Evolutionary conservation across 2,888 invertebrate species (phyloP), one percentile per base, ranked within the genome.

Genomic region (Itoplectis maculator): DNA sequence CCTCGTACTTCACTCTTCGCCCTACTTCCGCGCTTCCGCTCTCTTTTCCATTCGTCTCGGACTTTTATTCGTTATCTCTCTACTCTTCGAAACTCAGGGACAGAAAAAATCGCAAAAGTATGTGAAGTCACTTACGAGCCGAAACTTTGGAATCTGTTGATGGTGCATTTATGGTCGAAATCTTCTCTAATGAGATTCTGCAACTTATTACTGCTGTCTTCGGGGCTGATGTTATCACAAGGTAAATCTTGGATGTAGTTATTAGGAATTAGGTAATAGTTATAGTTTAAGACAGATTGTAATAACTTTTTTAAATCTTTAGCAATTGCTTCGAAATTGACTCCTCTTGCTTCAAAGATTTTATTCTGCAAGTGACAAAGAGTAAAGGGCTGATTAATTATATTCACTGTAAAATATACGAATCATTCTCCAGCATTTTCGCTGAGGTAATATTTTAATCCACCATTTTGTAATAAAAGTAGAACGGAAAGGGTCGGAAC

Each of bases 1-100:
- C 47, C 45, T 51, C 18, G 54, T 65, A 69, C 73, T 72, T 77
- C 40, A n/a, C 37, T 45, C 47, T 70, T 65, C 20, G 13, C 47
- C 15, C 56, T 45, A 75, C 63, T 47, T 70, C 59, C 47, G n/a
- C 40, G 3, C 40, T 63, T 70, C 18, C 20, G 37, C 18, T 13
- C 65, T 51, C 11, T 63, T 49, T 61, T 69, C 29, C 29, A 29
- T 20, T 23, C 49, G 35, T 37, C 9, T 45, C 29, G 13, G 40
- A 45, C 23, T 65, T 61, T 37, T 13, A 47, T 69, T 69, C 45
- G 29, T n/a, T 42, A 2, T 0, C 15, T 66, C 11, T 35, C 7
- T 4, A 45, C 47, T 37, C 47, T 73, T 1, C 35, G 20, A 29
- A 6, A 65, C 45, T 65, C 13, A 42, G 13, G 29, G 29, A 29